phyloP scores from a whole-genome alignment of 1,140 invertebrate genomes.

The Holotrichia oblita region DNA sequence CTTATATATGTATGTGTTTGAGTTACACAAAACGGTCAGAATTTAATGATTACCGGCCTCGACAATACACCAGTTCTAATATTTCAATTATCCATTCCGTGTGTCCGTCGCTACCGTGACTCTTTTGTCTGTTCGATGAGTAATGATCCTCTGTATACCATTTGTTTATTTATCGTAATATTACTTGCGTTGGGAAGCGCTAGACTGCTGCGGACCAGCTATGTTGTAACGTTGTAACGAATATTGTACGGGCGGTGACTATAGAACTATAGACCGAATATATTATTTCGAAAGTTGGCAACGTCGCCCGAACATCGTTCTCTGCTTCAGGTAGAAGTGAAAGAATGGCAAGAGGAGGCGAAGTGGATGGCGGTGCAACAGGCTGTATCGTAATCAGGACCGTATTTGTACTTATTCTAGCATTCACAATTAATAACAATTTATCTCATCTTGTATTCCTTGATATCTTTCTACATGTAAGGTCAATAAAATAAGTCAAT shows the following conservation, averaged over 20 bases:
- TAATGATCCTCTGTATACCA: slow-evolving; percentile 26
- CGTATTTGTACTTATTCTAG: background rate
- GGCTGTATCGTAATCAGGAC: slow-evolving; percentile 5
- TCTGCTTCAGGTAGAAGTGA: slow-evolving; percentile 1
- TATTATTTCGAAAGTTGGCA: background rate
- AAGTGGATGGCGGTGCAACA: slow-evolving; percentile 11
- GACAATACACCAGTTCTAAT: slow-evolving; percentile 14
- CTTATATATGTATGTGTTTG: slow-evolving; percentile 17
- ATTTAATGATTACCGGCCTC: slow-evolving; percentile 23
- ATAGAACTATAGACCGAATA: background rate
- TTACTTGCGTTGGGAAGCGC: slow-evolving; percentile 24
- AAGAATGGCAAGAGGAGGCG: slow-evolving; percentile 7
- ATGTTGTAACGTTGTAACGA: background rate
- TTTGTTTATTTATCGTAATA: slow-evolving; percentile 26
- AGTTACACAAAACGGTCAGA: slow-evolving; percentile 24
- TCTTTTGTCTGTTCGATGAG: slow-evolving; percentile 28
- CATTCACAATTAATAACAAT: too few species aligned
- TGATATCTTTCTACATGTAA: too few species aligned
- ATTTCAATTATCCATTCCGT: slow-evolving; percentile 9
- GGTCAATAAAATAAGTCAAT: too few species aligned
- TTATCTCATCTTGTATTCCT: too few species aligned
- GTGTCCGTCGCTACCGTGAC: slow-evolving; percentile 29
- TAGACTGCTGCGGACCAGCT: background rate
- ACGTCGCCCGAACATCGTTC: slow-evolving; percentile 5
- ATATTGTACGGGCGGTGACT: background rate